phyloP scores from a whole-genome alignment of 64 coral and sea anemone species.

The Montipora sp. region DNA sequence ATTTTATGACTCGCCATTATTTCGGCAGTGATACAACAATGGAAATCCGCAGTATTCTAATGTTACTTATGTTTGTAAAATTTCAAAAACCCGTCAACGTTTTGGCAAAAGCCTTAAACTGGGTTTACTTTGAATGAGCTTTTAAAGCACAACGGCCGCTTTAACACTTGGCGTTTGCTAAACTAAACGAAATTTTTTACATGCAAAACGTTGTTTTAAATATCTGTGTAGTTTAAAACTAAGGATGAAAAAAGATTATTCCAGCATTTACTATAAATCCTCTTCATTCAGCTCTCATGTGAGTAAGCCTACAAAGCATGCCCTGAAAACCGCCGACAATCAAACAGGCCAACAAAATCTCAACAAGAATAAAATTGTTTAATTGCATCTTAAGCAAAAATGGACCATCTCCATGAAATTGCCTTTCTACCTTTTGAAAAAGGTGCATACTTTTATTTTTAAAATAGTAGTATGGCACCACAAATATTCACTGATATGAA shows the following conservation, averaged over 20 bases:
- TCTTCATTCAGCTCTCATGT: background rate
- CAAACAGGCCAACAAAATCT: background rate
- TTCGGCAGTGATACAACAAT: background rate
- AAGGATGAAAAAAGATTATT: constrained; percentile 13
- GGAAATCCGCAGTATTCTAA: constrained; percentile 1
- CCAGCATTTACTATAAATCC: background rate
- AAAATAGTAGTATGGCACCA: no score
- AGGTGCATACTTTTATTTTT: no score
- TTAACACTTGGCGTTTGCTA: no score
- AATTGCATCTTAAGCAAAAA: no score
- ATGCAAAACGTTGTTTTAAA: no score
- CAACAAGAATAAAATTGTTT: background rate
- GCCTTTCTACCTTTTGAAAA: no score
- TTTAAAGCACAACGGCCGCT: background rate
- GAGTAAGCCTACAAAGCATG: background rate
- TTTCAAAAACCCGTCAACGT: constrained; percentile 23
- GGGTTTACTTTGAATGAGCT: background rate
- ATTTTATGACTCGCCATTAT: background rate
- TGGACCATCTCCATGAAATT: no score
- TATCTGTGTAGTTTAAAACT: background rate
- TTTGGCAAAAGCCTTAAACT: constrained; percentile 49
- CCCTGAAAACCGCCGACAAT: background rate
- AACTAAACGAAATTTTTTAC: no score
- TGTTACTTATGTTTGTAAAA: constrained; percentile 34
- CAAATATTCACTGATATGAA: no score